A percentile compares a stretch with the other conserved stretches of the same genome.
Conservation (phyloP, 2,888 invertebrate genomes). For the Leptinotarsa tumamoca region DNA sequence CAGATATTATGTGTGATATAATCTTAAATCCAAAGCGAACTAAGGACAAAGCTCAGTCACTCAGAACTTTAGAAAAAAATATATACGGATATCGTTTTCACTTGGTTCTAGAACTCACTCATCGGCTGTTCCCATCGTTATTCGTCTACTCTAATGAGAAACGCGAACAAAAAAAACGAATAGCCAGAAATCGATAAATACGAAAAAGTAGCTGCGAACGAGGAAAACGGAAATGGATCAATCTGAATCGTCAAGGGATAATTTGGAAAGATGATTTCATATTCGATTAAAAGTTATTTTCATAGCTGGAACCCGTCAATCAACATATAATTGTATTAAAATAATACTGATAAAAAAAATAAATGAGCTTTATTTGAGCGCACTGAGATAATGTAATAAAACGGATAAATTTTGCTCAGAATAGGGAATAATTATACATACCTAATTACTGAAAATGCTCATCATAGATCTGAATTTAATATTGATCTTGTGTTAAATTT, state of each 20-base stretch:
- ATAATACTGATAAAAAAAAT: too few species aligned
- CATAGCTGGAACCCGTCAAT: too few species aligned
- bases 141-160: slow-evolving; percentile 11
- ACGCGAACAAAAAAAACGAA: neutral
- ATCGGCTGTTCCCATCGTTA: slow-evolving; percentile 9
- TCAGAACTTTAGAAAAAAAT: neutral
- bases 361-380: too few species aligned
- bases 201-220: neutral
- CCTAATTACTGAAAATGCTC: too few species aligned
- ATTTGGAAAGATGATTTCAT: neutral
- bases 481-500: too few species aligned
- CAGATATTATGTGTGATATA: slow-evolving; percentile 5
- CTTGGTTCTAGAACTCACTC: slow-evolving; percentile 6
- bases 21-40: slow-evolving; percentile 8
- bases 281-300: neutral
- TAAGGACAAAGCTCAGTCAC: slow-evolving; percentile 8
- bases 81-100: slow-evolving; percentile 14
- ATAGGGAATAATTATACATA: too few species aligned
- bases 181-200: neutral
- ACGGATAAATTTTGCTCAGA: too few species aligned
- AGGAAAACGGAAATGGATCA: neutral
- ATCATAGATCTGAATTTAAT: too few species aligned
- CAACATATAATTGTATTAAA: too few species aligned
- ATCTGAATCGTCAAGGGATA: neutral
- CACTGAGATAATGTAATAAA: too few species aligned